phyloP scores from a whole-genome alignment of 2,888 invertebrate genomes.

The Aradus depressus region DNA sequence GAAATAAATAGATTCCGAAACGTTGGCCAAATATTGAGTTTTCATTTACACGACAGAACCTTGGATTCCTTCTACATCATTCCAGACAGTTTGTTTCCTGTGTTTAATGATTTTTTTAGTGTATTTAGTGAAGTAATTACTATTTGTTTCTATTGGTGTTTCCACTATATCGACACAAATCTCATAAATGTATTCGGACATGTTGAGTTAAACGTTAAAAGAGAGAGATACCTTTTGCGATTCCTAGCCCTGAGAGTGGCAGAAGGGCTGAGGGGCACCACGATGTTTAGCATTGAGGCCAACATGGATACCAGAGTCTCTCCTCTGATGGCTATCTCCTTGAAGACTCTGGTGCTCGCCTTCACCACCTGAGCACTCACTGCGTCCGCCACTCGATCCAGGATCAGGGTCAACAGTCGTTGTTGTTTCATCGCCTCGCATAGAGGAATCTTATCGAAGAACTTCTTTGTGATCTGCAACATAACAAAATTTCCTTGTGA shows the following conservation, averaged over 20 bases:
- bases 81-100: too few relatives aligned
- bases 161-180: too few relatives aligned
- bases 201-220: background rate
- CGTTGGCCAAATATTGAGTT: too few relatives aligned
- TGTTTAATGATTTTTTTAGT: too few relatives aligned
- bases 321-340: slow-evolving; percentile 53
- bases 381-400: slow-evolving; percentile 33
- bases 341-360: slow-evolving; percentile 51
- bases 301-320: slow-evolving; percentile 39
- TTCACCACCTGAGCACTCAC: slow-evolving; percentile 50
- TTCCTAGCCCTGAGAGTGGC: slow-evolving; percentile 8
- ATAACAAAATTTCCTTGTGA: slow-evolving; percentile 29
- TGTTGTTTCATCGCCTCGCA: slow-evolving; percentile 21
- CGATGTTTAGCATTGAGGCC: slow-evolving; percentile 26
- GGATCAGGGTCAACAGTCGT: slow-evolving; percentile 26
- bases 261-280: slow-evolving; percentile 4
- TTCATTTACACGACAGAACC: too few relatives aligned
- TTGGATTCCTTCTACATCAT: too few relatives aligned
- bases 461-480: slow-evolving; percentile 29
- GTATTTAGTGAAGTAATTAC: too few relatives aligned
- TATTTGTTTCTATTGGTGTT: too few relatives aligned
- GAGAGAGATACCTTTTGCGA: slow-evolving; percentile 1
- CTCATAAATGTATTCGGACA: background rate
- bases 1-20: too few relatives aligned
- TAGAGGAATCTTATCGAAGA: slow-evolving; percentile 29